These are phyloP conservation scores for Naja naja DNA, from an alignment of 2,113 vertebrate species.

Conservation along the genomic window DNA sequence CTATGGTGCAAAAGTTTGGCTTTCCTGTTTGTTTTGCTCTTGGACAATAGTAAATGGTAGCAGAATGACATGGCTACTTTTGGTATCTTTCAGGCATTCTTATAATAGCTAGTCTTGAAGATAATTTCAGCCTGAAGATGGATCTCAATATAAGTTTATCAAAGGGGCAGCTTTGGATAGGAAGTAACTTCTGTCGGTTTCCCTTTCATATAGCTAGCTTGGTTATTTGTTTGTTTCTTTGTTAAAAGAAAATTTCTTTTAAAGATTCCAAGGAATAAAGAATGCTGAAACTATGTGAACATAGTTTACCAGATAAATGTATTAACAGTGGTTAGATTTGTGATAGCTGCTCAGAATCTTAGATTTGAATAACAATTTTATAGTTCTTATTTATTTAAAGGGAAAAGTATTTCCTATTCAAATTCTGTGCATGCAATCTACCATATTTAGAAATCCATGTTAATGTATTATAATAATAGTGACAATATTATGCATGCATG, in stretches of 20 bases:
- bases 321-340: not conserved
- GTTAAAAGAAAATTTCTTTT: not conserved
- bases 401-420: not conserved
- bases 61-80: not conserved
- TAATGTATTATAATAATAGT: not conserved
- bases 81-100: not conserved
- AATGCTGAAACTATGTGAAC: not conserved
- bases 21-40: constrained; percentile 10
- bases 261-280: not conserved
- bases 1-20: not conserved
- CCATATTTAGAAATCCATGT: not conserved
- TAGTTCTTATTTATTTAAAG: not conserved
- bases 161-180: not conserved
- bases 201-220: not conserved
- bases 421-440: not conserved
- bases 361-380: not conserved
- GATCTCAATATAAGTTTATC: not conserved
- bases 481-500: not conserved
- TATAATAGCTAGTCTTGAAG: not conserved
- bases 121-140: not conserved
- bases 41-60: not conserved
- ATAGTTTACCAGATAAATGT: not conserved
- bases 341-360: not conserved
- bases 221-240: not conserved
- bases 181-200: not conserved